These are phyloP conservation scores for Corythaeola cristata DNA, from an alignment of 2,113 vertebrate species.

Conservation along the genomic window DNA sequence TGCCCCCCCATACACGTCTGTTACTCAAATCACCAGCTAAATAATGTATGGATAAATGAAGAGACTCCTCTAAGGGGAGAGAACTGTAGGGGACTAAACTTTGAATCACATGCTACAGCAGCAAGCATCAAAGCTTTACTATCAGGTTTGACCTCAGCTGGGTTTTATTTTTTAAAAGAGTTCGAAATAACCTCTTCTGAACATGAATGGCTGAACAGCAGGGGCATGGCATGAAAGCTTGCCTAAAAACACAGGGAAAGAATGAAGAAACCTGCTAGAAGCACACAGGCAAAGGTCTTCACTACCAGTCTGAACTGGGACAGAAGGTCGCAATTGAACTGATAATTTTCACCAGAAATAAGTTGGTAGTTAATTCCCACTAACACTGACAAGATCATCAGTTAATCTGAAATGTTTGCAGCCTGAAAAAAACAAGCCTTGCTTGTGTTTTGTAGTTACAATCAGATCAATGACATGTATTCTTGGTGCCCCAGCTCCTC, in stretches of 20 bases:
- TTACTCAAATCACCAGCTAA: constrained; percentile 68
- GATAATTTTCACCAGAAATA: neutral
- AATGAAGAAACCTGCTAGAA: neutral
- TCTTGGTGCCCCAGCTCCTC: too few species aligned
- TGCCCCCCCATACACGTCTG: neutral
- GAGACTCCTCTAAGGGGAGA: constrained; percentile 32
- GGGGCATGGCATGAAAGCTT: constrained; percentile 10
- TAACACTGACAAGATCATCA: neutral
- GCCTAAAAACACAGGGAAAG: neutral
- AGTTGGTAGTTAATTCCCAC: neutral
- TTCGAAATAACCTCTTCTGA: neutral
- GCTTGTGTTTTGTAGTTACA: too few species aligned
- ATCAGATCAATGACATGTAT: too few species aligned
- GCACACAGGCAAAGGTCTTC: neutral
- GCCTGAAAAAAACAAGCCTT: too few species aligned
- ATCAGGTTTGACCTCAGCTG: constrained; percentile 21
- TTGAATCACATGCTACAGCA: constrained; percentile 39
- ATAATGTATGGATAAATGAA: constrained; percentile 69
- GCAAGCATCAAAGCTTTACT: constrained; percentile 63
- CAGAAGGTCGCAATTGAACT: neutral
- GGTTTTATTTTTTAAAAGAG: constrained; percentile 12
- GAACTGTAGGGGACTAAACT: constrained; percentile 50
- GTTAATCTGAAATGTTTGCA: too few species aligned
- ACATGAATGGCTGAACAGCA: constrained; percentile 17
- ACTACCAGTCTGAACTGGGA: neutral